Conservation (phyloP, 2,888 invertebrate species). For the Drepanosiphum platanoidis region DNA sequence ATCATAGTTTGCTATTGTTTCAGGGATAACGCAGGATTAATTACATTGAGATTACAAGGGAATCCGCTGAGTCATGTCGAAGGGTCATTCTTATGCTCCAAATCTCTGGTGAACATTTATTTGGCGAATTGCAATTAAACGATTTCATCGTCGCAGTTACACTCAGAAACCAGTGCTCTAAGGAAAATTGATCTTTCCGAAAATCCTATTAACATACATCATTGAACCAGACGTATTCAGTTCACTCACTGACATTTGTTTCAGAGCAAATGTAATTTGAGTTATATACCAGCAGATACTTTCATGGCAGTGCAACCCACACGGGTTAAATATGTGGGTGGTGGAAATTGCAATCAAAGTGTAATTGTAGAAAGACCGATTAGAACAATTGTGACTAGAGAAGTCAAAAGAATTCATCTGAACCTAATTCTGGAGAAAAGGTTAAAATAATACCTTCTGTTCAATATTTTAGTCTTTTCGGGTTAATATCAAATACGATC, state of each 20-base stretch:
- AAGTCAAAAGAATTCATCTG: too few relatives aligned
- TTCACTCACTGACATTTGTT: slow-evolving; percentile 73
- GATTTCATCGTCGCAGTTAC: slow-evolving; percentile 73
- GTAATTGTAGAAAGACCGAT: slow-evolving; percentile 59
- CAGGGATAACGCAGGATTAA: slow-evolving; percentile 77
- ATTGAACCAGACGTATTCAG: slow-evolving; percentile 74
- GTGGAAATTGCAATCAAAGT: slow-evolving; percentile 64
- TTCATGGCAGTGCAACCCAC: slow-evolving; percentile 75
- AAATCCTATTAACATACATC: slow-evolving; percentile 73
- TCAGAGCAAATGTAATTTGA: slow-evolving; percentile 75
- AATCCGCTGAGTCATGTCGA: slow-evolving; percentile 70
- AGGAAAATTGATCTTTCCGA: slow-evolving; percentile 77
- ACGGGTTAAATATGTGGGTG: slow-evolving; percentile 74
- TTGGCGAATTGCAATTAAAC: slow-evolving; percentile 75
- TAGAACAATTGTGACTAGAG: slow-evolving; percentile 61
- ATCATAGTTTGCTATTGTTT: slow-evolving; percentile 62
- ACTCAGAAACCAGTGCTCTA: slow-evolving; percentile 75
- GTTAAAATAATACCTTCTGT: too few relatives aligned
- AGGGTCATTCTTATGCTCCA: slow-evolving; percentile 75
- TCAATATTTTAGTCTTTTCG: too few relatives aligned
- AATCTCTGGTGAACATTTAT: slow-evolving; percentile 76
- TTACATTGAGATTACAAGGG: slow-evolving; percentile 77
- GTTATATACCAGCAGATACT: slow-evolving; percentile 72
- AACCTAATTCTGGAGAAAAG: too few relatives aligned
- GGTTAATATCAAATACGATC: too few relatives aligned